phyloP scores from a whole-genome alignment of 2,113 vertebrate genomes.

The Daubentonia madagascariensis region DNA sequence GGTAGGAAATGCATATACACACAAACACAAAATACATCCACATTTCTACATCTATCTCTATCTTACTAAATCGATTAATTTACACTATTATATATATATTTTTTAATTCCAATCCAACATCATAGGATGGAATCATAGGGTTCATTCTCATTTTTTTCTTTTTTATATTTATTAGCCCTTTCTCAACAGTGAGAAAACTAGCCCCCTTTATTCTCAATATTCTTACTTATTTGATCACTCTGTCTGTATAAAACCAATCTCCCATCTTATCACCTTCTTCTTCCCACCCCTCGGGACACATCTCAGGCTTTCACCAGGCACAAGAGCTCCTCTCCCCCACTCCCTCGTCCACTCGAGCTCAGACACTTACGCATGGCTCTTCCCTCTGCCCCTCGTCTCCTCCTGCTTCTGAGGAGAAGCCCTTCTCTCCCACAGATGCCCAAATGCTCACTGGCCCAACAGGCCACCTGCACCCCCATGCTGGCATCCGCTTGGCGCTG shows the following conservation, averaged over 20 bases:
- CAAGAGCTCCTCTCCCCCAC: neutral
- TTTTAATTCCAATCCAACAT: neutral
- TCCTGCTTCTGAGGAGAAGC: neutral
- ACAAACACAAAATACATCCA: neutral
- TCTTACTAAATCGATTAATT: neutral
- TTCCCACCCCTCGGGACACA: rapidly evolving
- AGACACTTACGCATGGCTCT: neutral
- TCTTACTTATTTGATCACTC: neutral
- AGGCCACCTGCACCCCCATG: too few species aligned
- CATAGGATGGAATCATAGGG: too few species aligned
- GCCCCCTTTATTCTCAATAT: neutral
- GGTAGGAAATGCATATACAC: too few species aligned
- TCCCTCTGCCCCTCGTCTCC: rapidly evolving
- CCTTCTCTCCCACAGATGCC: neutral
- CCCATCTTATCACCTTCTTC: neutral
- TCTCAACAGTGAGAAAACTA: neutral
- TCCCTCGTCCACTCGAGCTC: too few species aligned
- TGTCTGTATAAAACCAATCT: neutral
- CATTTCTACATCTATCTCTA: neutral
- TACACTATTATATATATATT: neutral
- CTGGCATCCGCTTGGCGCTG: neutral
- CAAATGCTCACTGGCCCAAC: neutral
- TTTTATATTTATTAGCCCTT: neutral
- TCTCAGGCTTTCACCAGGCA: neutral
- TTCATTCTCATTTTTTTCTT: neutral